Evolutionary conservation across 2,888 invertebrate genomes (phyloP).

Genomic region (Sarcophaga caerulescens): DNA sequence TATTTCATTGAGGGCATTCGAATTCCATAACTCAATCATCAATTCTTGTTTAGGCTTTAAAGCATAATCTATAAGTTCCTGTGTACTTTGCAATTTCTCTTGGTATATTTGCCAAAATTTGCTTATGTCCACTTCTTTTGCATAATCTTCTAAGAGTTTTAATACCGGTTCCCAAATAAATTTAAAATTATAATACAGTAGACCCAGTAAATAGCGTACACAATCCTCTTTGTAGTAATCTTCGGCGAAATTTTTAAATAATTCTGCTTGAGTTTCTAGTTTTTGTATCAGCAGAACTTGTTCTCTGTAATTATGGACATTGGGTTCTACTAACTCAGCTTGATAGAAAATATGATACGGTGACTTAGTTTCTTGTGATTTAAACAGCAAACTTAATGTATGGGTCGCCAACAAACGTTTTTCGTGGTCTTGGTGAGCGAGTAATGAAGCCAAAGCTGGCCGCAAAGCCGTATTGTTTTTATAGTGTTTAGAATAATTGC

Average conservation of each 20-base stretch:
- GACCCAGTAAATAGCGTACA: conserved; percentile 90
- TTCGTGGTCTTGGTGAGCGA: conserved; percentile 83
- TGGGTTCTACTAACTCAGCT: conserved; percentile 87
- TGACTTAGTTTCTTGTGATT: conserved; percentile 57
- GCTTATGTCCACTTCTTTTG: conserved; percentile 83
- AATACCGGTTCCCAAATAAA: conserved; percentile 93
- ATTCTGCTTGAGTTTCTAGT: conserved; percentile 85
- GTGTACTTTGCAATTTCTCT: conserved; percentile 83
- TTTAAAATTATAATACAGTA: conserved; percentile 92
- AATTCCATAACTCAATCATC: conserved; percentile 58
- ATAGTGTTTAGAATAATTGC: conserved; percentile 80
- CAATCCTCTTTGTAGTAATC: conserved; percentile 85
- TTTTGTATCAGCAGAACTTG: conserved; percentile 89
- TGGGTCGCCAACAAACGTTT: conserved; percentile 88
- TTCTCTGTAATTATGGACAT: conserved; percentile 90
- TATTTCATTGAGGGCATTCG: conserved; percentile 69
- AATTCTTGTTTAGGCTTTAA: neutral
- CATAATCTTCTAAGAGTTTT: conserved; percentile 89
- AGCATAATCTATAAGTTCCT: conserved; percentile 71
- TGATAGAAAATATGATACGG: conserved; percentile 86
- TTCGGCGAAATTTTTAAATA: conserved; percentile 82
- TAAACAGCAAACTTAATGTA: conserved; percentile 85
- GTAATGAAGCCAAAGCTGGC: neutral
- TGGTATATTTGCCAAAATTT: conserved; percentile 89
- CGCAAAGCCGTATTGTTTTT: conserved; percentile 68